Percentiles rank a stretch among this genome's conserved stretches.
Conservation (phyloP, 2,113 vertebrate species). For the Recurvirostra avosetta region DNA sequence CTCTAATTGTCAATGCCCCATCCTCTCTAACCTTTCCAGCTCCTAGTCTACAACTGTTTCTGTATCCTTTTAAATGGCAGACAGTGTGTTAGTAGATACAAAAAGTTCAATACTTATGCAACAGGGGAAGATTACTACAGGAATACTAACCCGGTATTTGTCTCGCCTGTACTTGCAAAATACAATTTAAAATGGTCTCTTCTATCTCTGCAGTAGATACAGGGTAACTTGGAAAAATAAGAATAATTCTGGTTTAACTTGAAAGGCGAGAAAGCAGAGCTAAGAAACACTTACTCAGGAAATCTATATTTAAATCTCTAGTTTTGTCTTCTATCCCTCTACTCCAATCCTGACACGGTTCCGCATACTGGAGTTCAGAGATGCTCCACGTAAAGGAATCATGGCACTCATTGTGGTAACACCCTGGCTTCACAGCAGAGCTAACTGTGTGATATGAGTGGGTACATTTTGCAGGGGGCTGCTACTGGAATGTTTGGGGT, state of each 20-base stretch:
- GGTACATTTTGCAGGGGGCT: not conserved
- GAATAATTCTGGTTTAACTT: not conserved
- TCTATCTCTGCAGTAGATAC: not conserved
- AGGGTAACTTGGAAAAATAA: not conserved
- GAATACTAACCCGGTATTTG: not conserved
- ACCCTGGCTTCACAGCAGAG: not conserved
- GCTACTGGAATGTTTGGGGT: not conserved
- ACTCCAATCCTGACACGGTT: fast-evolving
- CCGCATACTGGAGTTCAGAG: fast-evolving
- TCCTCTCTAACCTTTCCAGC: not conserved
- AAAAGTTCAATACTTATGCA: not conserved
- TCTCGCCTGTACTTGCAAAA: not conserved
- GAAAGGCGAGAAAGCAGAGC: not conserved
- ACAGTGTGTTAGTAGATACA: not conserved
- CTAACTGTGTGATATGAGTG: fast-evolving
- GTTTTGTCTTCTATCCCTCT: not conserved
- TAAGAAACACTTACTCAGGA: not conserved
- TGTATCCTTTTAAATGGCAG: not conserved
- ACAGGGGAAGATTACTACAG: not conserved
- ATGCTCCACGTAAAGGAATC: not conserved
- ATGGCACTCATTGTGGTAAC: fast-evolving
- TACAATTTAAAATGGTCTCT: not conserved
- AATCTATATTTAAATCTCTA: not conserved
- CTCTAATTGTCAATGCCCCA: not conserved
- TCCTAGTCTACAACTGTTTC: not conserved